A percentile compares a stretch with the other conserved stretches of the same genome.
These are phyloP conservation scores for Cariama cristata DNA, from an alignment of 2,113 vertebrate species.

Conservation along the genomic window DNA sequence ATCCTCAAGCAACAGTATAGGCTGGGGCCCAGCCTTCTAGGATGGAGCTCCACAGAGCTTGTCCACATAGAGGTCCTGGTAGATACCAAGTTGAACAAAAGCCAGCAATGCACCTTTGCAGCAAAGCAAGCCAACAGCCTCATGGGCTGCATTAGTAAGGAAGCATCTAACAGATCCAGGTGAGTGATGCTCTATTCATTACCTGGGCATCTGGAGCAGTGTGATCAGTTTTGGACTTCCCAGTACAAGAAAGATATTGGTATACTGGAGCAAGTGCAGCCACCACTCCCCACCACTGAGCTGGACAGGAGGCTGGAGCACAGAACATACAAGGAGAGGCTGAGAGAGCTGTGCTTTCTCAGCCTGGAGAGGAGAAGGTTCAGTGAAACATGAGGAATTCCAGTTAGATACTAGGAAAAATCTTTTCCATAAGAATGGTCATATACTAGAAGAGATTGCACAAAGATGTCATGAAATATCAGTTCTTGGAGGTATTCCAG, in stretches of 20 bases:
- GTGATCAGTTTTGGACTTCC: background rate
- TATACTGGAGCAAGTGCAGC: background rate
- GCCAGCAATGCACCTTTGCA: background rate
- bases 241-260: background rate
- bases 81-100: background rate
- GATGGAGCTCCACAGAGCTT: background rate
- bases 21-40: background rate
- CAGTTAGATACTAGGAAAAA: background rate
- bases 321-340: background rate
- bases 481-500: background rate
- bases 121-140: background rate
- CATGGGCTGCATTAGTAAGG: background rate
- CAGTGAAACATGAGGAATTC: background rate
- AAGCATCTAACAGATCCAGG: background rate
- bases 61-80: too few species aligned
- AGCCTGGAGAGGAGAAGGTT: background rate
- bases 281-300: accelerated
- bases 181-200: background rate
- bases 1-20: background rate
- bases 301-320: background rate
- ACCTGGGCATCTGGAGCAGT: background rate
- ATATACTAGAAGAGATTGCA: background rate
- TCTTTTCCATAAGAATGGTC: background rate
- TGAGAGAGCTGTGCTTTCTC: background rate
- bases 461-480: background rate